These are phyloP conservation scores for Drosophila burlai DNA, from an alignment of 1,140 invertebrate genomes.

Conservation along the genomic window DNA sequence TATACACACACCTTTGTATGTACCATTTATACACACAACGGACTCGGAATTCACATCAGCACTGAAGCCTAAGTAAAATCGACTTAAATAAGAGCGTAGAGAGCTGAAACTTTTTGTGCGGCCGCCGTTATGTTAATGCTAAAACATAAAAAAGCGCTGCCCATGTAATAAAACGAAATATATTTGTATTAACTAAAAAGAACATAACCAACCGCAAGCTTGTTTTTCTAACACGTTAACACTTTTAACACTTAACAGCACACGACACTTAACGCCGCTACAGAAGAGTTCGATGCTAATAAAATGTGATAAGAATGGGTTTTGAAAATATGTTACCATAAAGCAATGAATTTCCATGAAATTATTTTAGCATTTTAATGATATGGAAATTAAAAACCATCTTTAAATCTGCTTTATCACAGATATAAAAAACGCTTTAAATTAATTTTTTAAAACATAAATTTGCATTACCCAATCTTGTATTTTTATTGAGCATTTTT, in stretches of 20 bases:
- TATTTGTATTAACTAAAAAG: constrained; percentile 80
- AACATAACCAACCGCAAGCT: constrained; percentile 44
- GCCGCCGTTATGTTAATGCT: constrained; percentile 77
- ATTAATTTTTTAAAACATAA: too few relatives aligned
- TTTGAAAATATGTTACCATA: not conserved
- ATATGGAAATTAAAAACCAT: not conserved
- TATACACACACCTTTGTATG: constrained; percentile 47
- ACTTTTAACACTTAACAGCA: constrained; percentile 24
- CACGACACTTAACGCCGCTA: constrained; percentile 10
- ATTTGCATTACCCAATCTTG: not conserved
- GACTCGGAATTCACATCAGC: constrained; percentile 47
- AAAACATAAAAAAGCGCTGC: constrained; percentile 77
- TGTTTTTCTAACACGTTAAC: constrained; percentile 67
- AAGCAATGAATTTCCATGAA: not conserved
- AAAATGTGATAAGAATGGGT: not conserved
- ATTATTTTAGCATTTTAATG: not conserved
- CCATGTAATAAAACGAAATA: constrained; percentile 73
- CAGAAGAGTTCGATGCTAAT: not conserved
- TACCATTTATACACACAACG: constrained; percentile 55
- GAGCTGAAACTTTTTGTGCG: constrained; percentile 59
- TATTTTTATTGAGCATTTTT: not conserved
- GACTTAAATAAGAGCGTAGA: constrained; percentile 42
- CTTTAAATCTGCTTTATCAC: too few relatives aligned
- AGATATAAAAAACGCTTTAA: not conserved
- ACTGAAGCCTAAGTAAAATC: constrained; percentile 51